Percentiles rank a stretch among this genome's conserved stretches.
Conservation (phyloP, 1,140 invertebrate species). For the Coenobita brevimanus region DNA sequence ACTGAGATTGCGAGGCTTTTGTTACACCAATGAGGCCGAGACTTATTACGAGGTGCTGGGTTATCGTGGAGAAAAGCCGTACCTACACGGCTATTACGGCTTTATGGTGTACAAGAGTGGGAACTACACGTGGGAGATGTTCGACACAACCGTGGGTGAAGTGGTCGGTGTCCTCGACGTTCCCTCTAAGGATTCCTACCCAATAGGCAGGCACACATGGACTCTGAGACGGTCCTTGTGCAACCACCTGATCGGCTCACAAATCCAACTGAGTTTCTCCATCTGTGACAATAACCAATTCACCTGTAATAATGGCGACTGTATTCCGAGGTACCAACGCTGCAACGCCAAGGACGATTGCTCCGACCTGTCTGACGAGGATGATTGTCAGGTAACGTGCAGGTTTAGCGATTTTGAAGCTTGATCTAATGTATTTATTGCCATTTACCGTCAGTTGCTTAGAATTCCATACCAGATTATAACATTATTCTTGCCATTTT, state of each 20-base stretch:
- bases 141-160: slow-evolving; percentile 41
- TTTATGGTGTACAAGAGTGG: slow-evolving; percentile 48
- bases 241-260: slow-evolving; percentile 41
- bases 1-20: slow-evolving; percentile 55
- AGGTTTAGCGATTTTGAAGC: too few relatives aligned
- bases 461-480: too few relatives aligned
- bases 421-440: too few relatives aligned
- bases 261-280: slow-evolving; percentile 55
- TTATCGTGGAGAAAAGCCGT: slow-evolving; percentile 54
- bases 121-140: slow-evolving; percentile 53
- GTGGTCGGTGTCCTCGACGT: slow-evolving; percentile 39
- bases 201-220: slow-evolving; percentile 50
- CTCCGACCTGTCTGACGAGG: slow-evolving; percentile 65
- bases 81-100: slow-evolving; percentile 59
- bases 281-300: slow-evolving; percentile 62
- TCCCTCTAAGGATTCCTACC: slow-evolving; percentile 50
- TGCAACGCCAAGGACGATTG: slow-evolving; percentile 66
- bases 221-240: slow-evolving; percentile 45
- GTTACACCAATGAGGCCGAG: slow-evolving; percentile 52
- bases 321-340: slow-evolving; percentile 47
- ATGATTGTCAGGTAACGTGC: slow-evolving; percentile 53
- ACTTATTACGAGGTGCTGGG: slow-evolving; percentile 55
- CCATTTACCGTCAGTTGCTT: too few relatives aligned
- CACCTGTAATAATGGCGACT: slow-evolving; percentile 66
- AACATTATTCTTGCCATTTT: too few relatives aligned